phyloP scores from a whole-genome alignment of 1,140 invertebrate species.

The Drosophila sp. region DNA sequence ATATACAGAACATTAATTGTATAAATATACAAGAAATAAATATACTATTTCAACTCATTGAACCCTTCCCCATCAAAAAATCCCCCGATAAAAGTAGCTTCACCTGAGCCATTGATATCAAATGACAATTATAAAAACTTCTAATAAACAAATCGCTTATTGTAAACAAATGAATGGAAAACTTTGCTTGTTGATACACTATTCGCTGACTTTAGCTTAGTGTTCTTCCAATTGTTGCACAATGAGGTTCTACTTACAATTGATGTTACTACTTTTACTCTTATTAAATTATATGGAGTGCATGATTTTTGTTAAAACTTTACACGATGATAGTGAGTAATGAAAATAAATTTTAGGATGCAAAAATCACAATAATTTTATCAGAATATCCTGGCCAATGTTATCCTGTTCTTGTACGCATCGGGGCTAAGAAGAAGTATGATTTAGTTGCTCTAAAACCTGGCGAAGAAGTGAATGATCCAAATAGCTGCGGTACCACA shows the following conservation, averaged over 20 bases:
- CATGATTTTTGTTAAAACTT: not conserved
- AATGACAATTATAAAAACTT: not conserved
- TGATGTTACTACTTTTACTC: not conserved
- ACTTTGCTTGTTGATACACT: not conserved
- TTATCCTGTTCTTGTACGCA: not conserved
- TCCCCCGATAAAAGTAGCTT: no score
- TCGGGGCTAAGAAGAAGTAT: not conserved
- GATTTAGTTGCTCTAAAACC: not conserved
- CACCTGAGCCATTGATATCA: not conserved
- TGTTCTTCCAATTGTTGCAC: not conserved
- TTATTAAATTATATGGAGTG: not conserved
- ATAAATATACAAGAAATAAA: no score
- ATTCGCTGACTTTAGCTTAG: not conserved
- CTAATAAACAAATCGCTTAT: not conserved
- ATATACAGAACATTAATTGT: no score
- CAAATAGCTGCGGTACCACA: not conserved
- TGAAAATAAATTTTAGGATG: not conserved
- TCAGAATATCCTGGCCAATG: not conserved
- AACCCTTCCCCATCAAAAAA: no score
- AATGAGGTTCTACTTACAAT: not conserved
- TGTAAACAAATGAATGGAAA: not conserved
- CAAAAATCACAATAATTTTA: not conserved
- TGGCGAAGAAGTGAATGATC: conserved; percentile 1
- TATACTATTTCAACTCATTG: no score
- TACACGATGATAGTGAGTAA: conserved; percentile 5